These are phyloP conservation scores for Lumbricus terrestris DNA, from an alignment of 2,888 invertebrate genomes.

Conservation along the genomic window DNA sequence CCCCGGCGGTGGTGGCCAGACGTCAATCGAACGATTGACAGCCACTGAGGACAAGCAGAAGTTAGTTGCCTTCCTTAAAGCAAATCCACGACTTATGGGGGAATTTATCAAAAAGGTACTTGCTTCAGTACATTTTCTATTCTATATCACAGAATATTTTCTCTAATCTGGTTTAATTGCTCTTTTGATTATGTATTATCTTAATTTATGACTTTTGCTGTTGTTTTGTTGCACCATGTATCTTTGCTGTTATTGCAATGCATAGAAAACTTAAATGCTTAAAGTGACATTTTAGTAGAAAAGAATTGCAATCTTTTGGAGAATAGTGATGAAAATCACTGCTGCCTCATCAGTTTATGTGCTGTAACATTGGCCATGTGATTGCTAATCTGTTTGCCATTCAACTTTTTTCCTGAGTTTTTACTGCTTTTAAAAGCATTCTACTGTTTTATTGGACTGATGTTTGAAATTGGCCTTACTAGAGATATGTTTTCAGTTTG, in stretches of 20 bases:
- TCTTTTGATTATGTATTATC: background rate
- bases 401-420: background rate
- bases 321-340: background rate
- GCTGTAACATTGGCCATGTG: no score
- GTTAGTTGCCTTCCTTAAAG: slow-evolving; percentile 19
- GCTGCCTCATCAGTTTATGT: background rate
- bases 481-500: background rate
- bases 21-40: background rate
- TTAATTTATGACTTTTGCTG: no score
- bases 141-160: background rate
- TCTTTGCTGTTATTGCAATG: no score
- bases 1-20: no score
- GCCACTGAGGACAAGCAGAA: slow-evolving; percentile 77
- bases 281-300: background rate
- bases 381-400: background rate
- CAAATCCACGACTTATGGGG: slow-evolving; percentile 24
- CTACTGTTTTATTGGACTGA: background rate
- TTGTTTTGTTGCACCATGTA: no score
- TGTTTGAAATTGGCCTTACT: background rate
- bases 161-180: background rate
- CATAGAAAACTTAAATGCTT: no score
- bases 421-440: background rate
- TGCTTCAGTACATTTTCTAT: background rate
- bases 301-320: background rate
- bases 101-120: slow-evolving; percentile 69